Evolutionary conservation across 2,797 vertebrate genomes (phyloP), one percentile per base, ranked within the genome.

Genomic region (Silurus lanzhouensis): DNA sequence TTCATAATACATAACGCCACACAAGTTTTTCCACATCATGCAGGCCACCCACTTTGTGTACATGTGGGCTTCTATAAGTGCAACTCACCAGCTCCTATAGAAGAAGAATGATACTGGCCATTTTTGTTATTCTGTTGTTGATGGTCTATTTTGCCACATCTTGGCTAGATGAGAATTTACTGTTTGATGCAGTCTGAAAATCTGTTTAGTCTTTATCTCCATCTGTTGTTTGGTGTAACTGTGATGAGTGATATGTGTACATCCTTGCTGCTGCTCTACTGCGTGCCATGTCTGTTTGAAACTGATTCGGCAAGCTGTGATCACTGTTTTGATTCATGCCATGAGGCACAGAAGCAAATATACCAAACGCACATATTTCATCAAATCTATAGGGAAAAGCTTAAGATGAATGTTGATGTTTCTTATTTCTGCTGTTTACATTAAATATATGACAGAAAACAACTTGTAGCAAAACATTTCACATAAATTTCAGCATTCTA

Each of bases 121-220:
- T 3, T 25, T 66, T 63, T 46, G 31, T n/a, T 61, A 31, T n/a
- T 58, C 8, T 66, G 46, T 19, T 67, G 44, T 46, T 55, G 63
- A 9, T 6, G 25, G 46, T 55, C 52, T 66, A 15, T 66, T 52
- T 66, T 48, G 44, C 22, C 15, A 55, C n/a, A 67, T 55, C 2
- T 9, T 27, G 46, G 72, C 13, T 58, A 25, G 66, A 67, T 74
- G 17, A 67, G n/a, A 66, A 48, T 20, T 84, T 57, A 76, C n/a
- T 55, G 60, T 70, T 58, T 70, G 31, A 25, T 64, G 57, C 63
- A 27, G 52, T 72, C 60, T 17, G 27, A 44, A 63, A 80, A 80
- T 77, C 61, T 46, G 68, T 87, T 89, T 86, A 80, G 82, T 85
- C 64, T 79, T 84, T 58, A n/a, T 55, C 55, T 76, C 86, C 55